A percentile compares a stretch with the other conserved stretches of the same genome.
These are phyloP conservation scores for Scomber scombrus DNA, from an alignment of 2,113 vertebrate species.

Conservation along the genomic window DNA sequence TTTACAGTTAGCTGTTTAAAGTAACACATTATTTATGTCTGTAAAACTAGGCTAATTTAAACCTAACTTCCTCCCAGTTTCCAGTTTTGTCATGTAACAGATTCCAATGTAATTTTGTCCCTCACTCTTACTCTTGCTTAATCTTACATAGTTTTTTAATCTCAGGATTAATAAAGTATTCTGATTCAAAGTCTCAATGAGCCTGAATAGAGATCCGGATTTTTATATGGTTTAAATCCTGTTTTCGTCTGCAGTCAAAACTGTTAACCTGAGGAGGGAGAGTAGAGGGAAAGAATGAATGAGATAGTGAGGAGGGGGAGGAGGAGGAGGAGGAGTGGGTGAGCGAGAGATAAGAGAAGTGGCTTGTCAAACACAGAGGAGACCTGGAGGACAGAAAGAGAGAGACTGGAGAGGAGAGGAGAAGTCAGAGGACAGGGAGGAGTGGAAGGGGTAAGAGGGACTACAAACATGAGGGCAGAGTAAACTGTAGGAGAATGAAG, in stretches of 20 bases:
- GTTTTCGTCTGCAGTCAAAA: slow-evolving; percentile 30
- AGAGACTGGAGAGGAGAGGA: background rate
- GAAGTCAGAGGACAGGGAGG: slow-evolving; percentile 30
- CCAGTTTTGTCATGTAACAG: slow-evolving; percentile 11
- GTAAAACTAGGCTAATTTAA: slow-evolving; percentile 33
- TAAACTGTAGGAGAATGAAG: slow-evolving; percentile 34
- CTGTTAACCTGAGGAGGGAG: slow-evolving; percentile 29
- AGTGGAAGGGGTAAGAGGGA: slow-evolving; percentile 27
- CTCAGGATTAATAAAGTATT: too few species aligned
- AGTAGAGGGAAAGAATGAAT: slow-evolving; percentile 40
- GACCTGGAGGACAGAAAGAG: slow-evolving; percentile 40
- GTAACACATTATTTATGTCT: slow-evolving; percentile 38
- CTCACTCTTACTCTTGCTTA: background rate
- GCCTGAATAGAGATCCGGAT: slow-evolving; percentile 9
- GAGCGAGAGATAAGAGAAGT: slow-evolving; percentile 49
- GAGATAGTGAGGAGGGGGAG: slow-evolving; percentile 14
- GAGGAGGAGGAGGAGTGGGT: background rate
- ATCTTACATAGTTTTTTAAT: background rate
- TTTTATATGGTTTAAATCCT: slow-evolving; percentile 1
- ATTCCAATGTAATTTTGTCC: background rate
- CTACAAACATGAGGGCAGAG: slow-evolving; percentile 48
- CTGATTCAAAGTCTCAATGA: background rate
- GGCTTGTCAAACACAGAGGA: slow-evolving; percentile 47
- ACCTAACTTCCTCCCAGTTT: slow-evolving; percentile 8
- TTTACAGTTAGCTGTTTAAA: slow-evolving; percentile 30